Base-by-base conservation (phyloP, 2,113 vertebrate species). In the Sinocyclocheilus anshuiensis region DNA sequence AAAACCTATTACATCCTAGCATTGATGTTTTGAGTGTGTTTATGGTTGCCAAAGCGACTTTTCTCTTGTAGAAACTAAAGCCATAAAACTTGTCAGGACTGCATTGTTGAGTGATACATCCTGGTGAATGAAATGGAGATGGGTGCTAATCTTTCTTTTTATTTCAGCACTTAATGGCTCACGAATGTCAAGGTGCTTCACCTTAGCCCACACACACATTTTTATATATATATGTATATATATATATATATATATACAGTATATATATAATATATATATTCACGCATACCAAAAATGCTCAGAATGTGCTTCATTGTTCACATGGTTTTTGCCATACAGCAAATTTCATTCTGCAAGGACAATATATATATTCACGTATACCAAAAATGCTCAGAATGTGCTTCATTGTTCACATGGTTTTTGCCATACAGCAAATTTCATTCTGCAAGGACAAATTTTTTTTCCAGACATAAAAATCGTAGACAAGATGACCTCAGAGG, bases 41-140 rank as follows among this genome's bases (percentile, higher is more conserved):
- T 86, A 59, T 83, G 82, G 53, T 87, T 90, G 85, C 87, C 87
- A 90, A 90, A 90, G 85, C 59, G 65, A 82, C n/a, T 87, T 67
- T 76, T 77, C 77, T 63, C 53, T 77, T 82, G 71, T 84, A 84
- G 84, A 86, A 88, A 75, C 57, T 87, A 88, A 90, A 90, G 89
- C 89, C 89, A 90, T 90, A 90, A 67, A 83, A 75, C 78, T 86
- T 4, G n/a, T 87, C 77, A 87, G 88, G 78, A 85, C 71, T 89
- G 50, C 77, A 42, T 42, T 74, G 65, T 71, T 78, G 84, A 79
- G 24, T 72, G 26, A 55, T 69, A 24, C 87, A 88, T 69, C 69
- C 42, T 79, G 29, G 42, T 86, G 80, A 86, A 86, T 75, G 79
- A 77, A 84, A 81, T 26, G 24, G 53, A 87, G 63, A 84, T 88